Evolutionary conservation across 2,888 invertebrate species (phyloP), one percentile per base, ranked within the genome.

Genomic region (Pseudococcus viburni): DNA sequence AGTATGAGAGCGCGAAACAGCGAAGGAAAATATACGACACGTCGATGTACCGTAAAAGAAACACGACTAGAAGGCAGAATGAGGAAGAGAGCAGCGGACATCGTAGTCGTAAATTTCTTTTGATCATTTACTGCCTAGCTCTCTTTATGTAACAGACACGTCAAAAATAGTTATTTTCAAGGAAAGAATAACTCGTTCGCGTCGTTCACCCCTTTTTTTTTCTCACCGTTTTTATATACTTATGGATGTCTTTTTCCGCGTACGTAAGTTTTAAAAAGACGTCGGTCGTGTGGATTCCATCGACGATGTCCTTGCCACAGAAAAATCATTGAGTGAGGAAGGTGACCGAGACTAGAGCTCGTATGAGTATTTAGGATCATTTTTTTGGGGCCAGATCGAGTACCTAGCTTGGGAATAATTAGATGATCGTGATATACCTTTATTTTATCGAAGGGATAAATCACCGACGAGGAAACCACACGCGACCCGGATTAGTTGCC

Each of bases 81-180:
- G 12, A 33, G 26, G 12, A 73, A 11, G 15, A 73, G 68, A 73
- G 6, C 19, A 9, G 68, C 68, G 68, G 33, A 26, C 26, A 33
- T 73, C 12, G 22, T 12, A 22, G 68, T 73, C 68, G 68, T 73
- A 73, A 73, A 73, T 73, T 73, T 73, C 68, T 73, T 73, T 73
- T 73, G 68, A 73, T 73, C 68, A 73, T 73, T 73, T 73, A 73
- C 68, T 22, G 33, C 26, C 68, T 73, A 19, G 19, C 33, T 73
- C 33, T 73, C n/a, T 33, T 12, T 73, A 73, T 73, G 68, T 73
- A 73, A 73, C 68, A 33, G 26, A 73, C 68, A 26, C 68, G 68
- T 73, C 68, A 73, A 73, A 73, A 73, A 73, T 73, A 73, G 68
- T 73, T 73, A 73, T 22, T 73, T 73, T 73, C 68, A 73, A 73